Evolutionary conservation across 2,797 vertebrate species (phyloP).

Genomic region (Intellagama lesueurii): DNA sequence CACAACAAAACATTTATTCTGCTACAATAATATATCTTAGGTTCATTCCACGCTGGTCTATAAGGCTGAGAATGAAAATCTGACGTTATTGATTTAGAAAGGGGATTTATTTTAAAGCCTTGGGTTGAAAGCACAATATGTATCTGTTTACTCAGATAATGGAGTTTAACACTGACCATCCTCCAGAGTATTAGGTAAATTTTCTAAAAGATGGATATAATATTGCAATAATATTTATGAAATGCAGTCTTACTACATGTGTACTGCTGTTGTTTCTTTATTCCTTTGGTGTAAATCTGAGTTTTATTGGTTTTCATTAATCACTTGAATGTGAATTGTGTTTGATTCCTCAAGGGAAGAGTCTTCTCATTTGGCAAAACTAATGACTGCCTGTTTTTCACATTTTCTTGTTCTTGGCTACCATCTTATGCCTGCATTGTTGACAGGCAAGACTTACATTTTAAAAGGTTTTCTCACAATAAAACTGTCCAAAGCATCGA

Average conservation of each 20-base stretch:
- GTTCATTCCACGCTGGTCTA: not conserved
- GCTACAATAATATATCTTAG: not conserved
- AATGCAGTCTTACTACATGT: not conserved
- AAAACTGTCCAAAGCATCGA: not conserved
- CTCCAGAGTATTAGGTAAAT: not conserved
- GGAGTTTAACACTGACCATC: not conserved
- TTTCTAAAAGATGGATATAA: not conserved
- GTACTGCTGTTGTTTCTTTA: not conserved
- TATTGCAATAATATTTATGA: not conserved
- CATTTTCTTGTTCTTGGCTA: not conserved
- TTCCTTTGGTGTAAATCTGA: conserved; percentile 3
- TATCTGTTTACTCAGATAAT: not conserved
- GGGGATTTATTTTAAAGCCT: not conserved
- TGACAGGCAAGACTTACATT: not conserved
- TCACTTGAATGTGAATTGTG: not conserved
- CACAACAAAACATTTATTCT: not conserved
- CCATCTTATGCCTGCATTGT: not conserved
- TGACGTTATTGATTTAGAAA: not conserved
- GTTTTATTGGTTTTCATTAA: not conserved
- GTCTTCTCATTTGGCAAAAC: not conserved
- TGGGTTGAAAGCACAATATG: not conserved
- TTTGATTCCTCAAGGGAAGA: not conserved
- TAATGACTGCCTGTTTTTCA: not conserved
- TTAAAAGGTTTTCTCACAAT: not conserved
- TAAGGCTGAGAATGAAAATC: not conserved